Evolutionary conservation across 2,888 invertebrate genomes (phyloP).

Genomic region (Cloeon dipterum): DNA sequence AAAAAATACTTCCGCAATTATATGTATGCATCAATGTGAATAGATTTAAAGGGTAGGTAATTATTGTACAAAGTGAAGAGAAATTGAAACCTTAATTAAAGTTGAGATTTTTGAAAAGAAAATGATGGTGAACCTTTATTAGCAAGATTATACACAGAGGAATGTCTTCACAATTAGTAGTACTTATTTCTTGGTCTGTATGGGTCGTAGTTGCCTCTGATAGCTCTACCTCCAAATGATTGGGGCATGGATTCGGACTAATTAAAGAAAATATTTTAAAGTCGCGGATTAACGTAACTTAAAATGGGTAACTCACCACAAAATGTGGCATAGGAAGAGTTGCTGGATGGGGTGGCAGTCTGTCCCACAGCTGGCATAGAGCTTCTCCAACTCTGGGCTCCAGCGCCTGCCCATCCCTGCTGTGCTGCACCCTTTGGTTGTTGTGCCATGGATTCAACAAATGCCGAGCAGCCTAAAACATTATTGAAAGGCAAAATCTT

Average conservation of each 20-base stretch:
- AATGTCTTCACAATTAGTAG: too few relatives aligned
- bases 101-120: too few relatives aligned
- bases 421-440: slow-evolving; percentile 26
- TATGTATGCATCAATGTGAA: too few relatives aligned
- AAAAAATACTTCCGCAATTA: too few relatives aligned
- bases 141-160: too few relatives aligned
- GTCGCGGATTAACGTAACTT: slow-evolving; percentile 10
- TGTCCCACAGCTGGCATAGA: slow-evolving; percentile 20
- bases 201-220: slow-evolving; percentile 7
- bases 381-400: slow-evolving; percentile 20
- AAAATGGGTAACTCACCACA: too few relatives aligned
- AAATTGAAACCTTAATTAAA: too few relatives aligned
- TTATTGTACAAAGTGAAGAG: too few relatives aligned
- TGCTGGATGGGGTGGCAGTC: slow-evolving; percentile 9
- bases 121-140: too few relatives aligned
- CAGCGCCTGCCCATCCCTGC: slow-evolving; percentile 32
- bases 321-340: background rate
- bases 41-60: too few relatives aligned
- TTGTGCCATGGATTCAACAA: slow-evolving; percentile 30
- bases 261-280: slow-evolving; percentile 8
- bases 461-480: slow-evolving; percentile 22
- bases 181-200: too few relatives aligned
- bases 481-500: too few relatives aligned
- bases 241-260: background rate
- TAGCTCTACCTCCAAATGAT: slow-evolving; percentile 6